Conservation (phyloP, 2,797 vertebrate genomes). For the Gymnothorax javanicus region DNA sequence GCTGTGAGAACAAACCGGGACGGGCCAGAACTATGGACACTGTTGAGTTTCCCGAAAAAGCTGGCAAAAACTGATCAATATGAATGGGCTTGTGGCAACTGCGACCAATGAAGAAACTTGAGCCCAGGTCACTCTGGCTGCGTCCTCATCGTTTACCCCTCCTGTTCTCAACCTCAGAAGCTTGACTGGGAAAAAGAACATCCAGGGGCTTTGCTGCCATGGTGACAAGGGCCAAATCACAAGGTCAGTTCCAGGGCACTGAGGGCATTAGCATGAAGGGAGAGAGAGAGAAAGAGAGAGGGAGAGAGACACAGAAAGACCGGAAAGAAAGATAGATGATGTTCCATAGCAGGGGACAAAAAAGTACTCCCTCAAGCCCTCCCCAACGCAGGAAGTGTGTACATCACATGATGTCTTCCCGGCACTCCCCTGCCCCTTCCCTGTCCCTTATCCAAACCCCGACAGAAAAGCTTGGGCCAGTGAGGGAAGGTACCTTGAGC, state of each 20-base stretch:
- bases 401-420: not conserved
- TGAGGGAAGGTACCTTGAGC: conserved; percentile 36
- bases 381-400: conserved; percentile 18
- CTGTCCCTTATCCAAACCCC: not conserved
- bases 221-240: conserved; percentile 70
- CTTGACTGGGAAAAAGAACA: conserved; percentile 50
- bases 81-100: not conserved
- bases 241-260: conserved; percentile 68
- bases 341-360: conserved; percentile 22
- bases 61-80: conserved; percentile 33
- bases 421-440: not conserved
- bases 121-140: conserved; percentile 31
- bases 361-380: not conserved
- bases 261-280: conserved; percentile 25
- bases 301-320: conserved; percentile 23
- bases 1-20: not conserved
- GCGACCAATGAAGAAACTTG: conserved; percentile 51
- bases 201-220: conserved; percentile 69
- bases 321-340: conserved; percentile 6
- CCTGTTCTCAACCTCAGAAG: conserved; percentile 28
- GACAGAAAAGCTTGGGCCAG: not conserved
- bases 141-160: conserved; percentile 13
- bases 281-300: not conserved
- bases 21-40: not conserved
- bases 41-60: not conserved